Evolutionary conservation across 1,140 invertebrate species (phyloP).

Genomic region (Megalopta genalis): DNA sequence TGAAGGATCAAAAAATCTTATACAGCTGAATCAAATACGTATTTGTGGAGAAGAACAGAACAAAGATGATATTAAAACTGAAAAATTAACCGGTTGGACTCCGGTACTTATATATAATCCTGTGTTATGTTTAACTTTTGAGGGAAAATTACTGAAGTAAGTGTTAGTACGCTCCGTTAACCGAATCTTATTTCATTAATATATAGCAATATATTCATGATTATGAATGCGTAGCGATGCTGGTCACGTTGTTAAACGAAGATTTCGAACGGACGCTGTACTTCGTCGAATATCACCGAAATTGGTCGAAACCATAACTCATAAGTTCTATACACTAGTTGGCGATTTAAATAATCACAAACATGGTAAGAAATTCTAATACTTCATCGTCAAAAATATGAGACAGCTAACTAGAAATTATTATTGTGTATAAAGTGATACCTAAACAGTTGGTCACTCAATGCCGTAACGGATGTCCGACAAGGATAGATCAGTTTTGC

Average conservation of each 20-base stretch:
- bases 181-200: not conserved
- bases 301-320: slow-evolving; percentile 62
- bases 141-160: slow-evolving; percentile 70
- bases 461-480: slow-evolving; percentile 69
- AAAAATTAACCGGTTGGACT: slow-evolving; percentile 57
- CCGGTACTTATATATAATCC: slow-evolving; percentile 48
- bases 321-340: slow-evolving; percentile 65
- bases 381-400: not conserved
- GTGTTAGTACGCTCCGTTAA: slow-evolving; percentile 2
- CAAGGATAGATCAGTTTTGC: slow-evolving; percentile 67
- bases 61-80: slow-evolving; percentile 31
- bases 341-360: slow-evolving; percentile 66
- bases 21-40: not conserved
- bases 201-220: slow-evolving; percentile 21
- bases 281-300: slow-evolving; percentile 54
- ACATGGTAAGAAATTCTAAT: slow-evolving; percentile 51
- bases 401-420: not conserved
- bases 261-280: slow-evolving; percentile 63
- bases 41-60: not conserved
- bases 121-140: slow-evolving; percentile 59
- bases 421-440: slow-evolving; percentile 55
- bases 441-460: slow-evolving; percentile 63
- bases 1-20: not conserved
- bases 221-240: slow-evolving; percentile 59
- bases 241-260: slow-evolving; percentile 61